A percentile compares a stretch with the other conserved stretches of the same genome.
phyloP scores from a whole-genome alignment of 92 coral and sea anemone genomes.

The Siderastrea siderea region DNA sequence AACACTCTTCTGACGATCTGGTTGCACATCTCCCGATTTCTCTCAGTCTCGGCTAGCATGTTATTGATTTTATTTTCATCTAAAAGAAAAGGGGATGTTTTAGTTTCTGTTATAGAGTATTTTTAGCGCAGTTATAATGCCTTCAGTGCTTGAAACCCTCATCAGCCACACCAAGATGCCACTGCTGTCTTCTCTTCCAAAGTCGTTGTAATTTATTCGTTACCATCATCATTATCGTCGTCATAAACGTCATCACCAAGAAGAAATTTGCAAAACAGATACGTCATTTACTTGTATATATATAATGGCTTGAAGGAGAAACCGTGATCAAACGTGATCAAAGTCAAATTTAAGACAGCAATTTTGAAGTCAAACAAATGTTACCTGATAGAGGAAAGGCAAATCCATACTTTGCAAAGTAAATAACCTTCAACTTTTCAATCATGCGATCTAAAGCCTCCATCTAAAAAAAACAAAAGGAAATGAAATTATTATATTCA shows the following conservation, averaged over 20 bases:
- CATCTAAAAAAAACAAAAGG: neutral
- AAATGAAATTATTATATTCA: neutral
- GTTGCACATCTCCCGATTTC: constrained; percentile 53
- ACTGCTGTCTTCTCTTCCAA: too few relatives aligned
- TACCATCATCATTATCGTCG: neutral
- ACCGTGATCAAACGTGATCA: neutral
- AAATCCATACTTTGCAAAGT: constrained; percentile 46
- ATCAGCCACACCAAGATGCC: neutral
- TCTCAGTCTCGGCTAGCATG: constrained; percentile 34
- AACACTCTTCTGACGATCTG: constrained; percentile 46
- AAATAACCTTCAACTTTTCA: constrained; percentile 26
- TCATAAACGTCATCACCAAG: neutral
- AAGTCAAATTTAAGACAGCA: neutral
- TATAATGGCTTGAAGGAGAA: too few relatives aligned
- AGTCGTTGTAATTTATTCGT: neutral
- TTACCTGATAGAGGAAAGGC: constrained; percentile 46
- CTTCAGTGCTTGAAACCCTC: neutral
- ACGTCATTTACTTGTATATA: neutral
- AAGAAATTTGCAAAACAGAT: neutral
- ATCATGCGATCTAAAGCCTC: constrained; percentile 29
- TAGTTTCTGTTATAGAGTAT: neutral
- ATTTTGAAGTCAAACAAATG: neutral
- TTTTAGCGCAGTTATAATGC: too few relatives aligned
- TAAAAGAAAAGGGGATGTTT: neutral
- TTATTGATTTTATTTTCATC: constrained; percentile 39